Percentiles rank a stretch among this genome's conserved stretches.
Conservation (phyloP, 2,797 vertebrate genomes). For the Arnoldichthys spilopterus region DNA sequence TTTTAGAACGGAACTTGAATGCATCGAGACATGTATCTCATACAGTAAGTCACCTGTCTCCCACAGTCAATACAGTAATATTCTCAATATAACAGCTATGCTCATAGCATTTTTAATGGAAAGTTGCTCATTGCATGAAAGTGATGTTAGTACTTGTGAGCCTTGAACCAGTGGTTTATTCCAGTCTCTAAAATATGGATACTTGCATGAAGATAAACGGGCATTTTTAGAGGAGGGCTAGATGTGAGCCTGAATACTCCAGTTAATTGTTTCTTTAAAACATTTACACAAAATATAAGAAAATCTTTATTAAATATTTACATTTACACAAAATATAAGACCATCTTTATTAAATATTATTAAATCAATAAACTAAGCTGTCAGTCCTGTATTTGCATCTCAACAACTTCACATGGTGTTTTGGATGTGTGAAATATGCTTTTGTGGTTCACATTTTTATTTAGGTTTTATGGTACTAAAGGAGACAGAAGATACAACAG, state of each 20-base stretch:
- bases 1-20: constrained; percentile 76
- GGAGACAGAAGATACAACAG: background rate
- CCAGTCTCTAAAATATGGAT: background rate
- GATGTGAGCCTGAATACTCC: background rate
- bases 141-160: background rate
- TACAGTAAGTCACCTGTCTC: constrained; percentile 67
- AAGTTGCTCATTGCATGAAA: background rate
- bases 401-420: background rate
- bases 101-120: background rate
- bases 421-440: background rate
- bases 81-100: background rate
- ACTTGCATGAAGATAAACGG: background rate
- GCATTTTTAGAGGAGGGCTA: background rate
- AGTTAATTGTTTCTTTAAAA: background rate
- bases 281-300: background rate
- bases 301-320: no score
- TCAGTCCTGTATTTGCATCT: no score
- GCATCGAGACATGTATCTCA: constrained; percentile 67
- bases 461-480: background rate
- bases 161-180: background rate
- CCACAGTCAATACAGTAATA: background rate
- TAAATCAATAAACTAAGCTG: no score
- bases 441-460: constrained; percentile 1
- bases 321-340: no score
- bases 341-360: background rate